Base-by-base conservation (phyloP, 1,140 invertebrate genomes). In the Drosophila asahinai region DNA sequence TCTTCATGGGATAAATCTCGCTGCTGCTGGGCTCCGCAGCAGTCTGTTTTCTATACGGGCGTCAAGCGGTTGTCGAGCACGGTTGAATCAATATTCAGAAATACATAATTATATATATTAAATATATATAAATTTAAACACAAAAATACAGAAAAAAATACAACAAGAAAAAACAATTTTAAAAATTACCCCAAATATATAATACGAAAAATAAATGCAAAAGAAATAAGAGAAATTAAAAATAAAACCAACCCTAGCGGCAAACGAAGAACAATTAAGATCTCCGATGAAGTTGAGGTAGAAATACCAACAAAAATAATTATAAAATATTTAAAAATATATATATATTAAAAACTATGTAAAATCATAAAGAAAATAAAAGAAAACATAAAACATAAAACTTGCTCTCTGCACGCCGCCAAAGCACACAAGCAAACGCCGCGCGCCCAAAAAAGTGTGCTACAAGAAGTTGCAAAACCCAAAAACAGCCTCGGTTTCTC, bases 21-120 rank as follows among this genome's bases (percentile, higher is more conserved):
- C 62, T 74, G 63, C 77, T 82, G 78, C 64, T 55, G 52, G 52
- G 62, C 71, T 52, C 70, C 83, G 80, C 87, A 80, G 83, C 86
- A 90, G 86, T 90, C 86, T 91, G 86, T 90, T 90, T 90, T 81
- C 83, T 57, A 91, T 83, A 91, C 86, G 86, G 86, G 86, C 86
- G 86, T 91, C 80, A 91, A 90, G 80, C 86, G 86, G 86, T 90
- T 80, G 86, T 90, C 83, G 86, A 73, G 80, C 83, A 80, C 86
- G 86, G 86, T 63, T 77, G 38, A 89, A 71, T 12, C 59, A 40
- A 19, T 55, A 55, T 42, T n/a, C 38, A 48, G 52, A 61, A 63
- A 15, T 7, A 49, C 33, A 54, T 47, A 43, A 42, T 33, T 25
- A 75, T 54, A 54, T 67, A 67, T 47, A 60, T 30, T 25, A 45